Evolutionary conservation across 2,888 invertebrate genomes (phyloP).

Genomic region (Junonia oenone): DNA sequence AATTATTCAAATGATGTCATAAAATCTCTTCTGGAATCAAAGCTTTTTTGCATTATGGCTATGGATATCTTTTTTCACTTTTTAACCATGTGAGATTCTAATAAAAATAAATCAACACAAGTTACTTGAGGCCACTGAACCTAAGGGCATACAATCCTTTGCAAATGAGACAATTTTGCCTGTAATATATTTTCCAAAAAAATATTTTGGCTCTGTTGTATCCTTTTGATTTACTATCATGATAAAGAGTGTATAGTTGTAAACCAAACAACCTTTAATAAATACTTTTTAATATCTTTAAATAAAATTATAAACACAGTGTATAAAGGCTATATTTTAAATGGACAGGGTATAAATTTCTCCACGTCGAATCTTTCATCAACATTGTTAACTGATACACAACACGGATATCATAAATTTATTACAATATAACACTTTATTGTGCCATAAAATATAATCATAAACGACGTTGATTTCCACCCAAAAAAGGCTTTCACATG

Average conservation of each 20-base stretch:
- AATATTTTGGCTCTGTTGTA: background rate
- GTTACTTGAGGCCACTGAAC: constrained; percentile 9
- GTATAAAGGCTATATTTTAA: too few relatives aligned
- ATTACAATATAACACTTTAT: background rate
- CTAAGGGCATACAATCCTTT: constrained; percentile 4
- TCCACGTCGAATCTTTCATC: background rate
- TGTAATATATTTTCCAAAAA: constrained; percentile 4
- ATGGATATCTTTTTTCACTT: background rate
- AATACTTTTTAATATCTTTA: too few relatives aligned
- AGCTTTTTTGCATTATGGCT: background rate
- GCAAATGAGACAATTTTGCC: constrained; percentile 7
- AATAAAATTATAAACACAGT: too few relatives aligned
- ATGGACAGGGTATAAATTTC: background rate
- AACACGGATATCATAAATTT: background rate
- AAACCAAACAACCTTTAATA: background rate
- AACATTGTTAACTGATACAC: background rate
- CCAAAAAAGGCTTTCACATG: constrained; percentile 25
- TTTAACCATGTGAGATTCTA: too few relatives aligned
- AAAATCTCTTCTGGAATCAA: background rate
- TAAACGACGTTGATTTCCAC: constrained; percentile 15
- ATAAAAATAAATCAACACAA: constrained; percentile 6
- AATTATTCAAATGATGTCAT: background rate
- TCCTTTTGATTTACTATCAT: background rate
- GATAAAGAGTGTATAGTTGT: background rate
- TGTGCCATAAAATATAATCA: constrained; percentile 10